Percentiles rank a stretch among this genome's conserved stretches.
phyloP scores from a whole-genome alignment of 2,113 vertebrate genomes.

The Columba livia region DNA sequence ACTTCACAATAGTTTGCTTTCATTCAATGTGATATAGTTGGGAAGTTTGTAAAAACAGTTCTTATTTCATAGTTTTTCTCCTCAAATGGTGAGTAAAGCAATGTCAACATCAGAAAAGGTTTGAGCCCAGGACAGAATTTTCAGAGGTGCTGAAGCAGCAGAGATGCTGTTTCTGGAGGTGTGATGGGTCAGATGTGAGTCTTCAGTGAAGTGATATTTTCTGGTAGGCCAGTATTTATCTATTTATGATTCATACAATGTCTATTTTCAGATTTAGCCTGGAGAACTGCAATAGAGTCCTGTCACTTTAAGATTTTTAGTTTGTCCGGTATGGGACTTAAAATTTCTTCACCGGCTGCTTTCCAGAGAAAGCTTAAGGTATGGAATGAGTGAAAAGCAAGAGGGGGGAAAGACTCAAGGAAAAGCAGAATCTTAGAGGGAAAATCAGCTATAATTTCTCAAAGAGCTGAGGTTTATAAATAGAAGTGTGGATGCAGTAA shows the following conservation, averaged over 20 bases:
- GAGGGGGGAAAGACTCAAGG: neutral
- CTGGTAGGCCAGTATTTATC: neutral
- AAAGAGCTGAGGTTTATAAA: neutral
- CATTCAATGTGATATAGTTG: neutral
- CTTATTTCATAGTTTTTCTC: neutral
- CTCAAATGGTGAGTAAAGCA: neutral
- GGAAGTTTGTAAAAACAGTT: neutral
- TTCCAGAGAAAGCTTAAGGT: neutral
- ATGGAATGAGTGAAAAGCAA: neutral
- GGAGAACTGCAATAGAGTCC: neutral
- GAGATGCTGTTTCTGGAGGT: neutral
- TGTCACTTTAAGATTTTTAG: neutral
- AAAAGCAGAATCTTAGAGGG: neutral
- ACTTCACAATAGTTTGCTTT: neutral
- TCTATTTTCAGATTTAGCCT: neutral
- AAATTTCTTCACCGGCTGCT: neutral
- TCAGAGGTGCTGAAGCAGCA: neutral
- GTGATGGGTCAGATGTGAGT: neutral
- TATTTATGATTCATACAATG: neutral
- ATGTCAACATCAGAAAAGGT: neutral
- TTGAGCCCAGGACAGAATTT: neutral
- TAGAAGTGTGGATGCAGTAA: neutral
- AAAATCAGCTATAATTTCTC: neutral
- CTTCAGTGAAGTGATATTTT: neutral
- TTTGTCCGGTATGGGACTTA: neutral